These are phyloP conservation scores for Hyppa rectilinea DNA, from an alignment of 2,888 invertebrate genomes.

Conservation along the genomic window DNA sequence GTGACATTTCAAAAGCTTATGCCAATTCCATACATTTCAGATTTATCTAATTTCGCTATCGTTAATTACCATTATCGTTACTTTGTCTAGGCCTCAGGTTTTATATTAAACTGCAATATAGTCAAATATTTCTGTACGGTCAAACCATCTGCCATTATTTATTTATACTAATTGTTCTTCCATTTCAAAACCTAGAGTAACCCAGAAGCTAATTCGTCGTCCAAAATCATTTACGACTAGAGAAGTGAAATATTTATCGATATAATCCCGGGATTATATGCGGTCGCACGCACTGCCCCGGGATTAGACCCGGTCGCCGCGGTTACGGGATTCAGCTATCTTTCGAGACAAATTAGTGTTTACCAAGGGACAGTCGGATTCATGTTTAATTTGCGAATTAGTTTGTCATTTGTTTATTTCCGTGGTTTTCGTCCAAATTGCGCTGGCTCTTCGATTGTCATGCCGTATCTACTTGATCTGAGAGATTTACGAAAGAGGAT, in stretches of 20 bases:
- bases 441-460: conserved; percentile 33
- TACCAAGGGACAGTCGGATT: conserved; percentile 54
- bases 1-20: too few relatives aligned
- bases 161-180: background rate
- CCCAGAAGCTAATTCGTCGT: conserved; percentile 14
- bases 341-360: conserved; percentile 68
- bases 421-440: conserved; percentile 30
- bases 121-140: background rate
- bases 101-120: background rate
- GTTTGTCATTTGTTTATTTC: conserved; percentile 65
- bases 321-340: conserved; percentile 63
- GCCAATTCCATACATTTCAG: too few relatives aligned
- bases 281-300: conserved; percentile 64
- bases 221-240: conserved; percentile 58
- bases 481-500: conserved; percentile 27
- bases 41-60: too few relatives aligned
- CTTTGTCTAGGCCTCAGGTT: too few relatives aligned
- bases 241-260: conserved; percentile 68
- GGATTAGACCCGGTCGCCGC: conserved; percentile 62
- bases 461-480: conserved; percentile 43
- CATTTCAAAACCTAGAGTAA: background rate
- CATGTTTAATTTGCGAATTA: conserved; percentile 69
- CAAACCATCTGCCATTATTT: background rate
- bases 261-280: conserved; percentile 69
- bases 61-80: too few relatives aligned